Evolutionary conservation across 2,113 vertebrate genomes (phyloP), one percentile per base, ranked within the genome.

Genomic region (Xerus inauris): DNA sequence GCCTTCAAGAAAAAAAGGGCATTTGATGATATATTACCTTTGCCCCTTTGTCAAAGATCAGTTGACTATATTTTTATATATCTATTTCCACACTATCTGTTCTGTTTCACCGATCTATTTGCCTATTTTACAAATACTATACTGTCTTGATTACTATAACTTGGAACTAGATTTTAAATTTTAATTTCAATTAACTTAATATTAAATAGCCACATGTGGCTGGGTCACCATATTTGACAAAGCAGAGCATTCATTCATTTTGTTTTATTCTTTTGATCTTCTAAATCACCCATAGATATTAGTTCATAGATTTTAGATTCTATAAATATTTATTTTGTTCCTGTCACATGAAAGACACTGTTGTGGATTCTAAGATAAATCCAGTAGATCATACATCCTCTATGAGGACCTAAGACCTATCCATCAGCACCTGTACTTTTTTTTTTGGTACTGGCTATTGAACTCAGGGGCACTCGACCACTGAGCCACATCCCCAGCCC

Each of bases 181-280:
- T 71, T 88, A 49, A 67, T 59, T 57, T 80, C 17, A 64, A 32
- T n/a, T 49, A 82, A 87, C 24, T 73, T 80, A 71, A 32, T 38
- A 30, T 77, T 47, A 85, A 77, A 65, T 45, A 47, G 57, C 49
- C 87, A 73, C 20, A 4, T 62, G 16, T n/a, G 32, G 71, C 76
- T 92, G 24, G 47, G 73, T 42, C 59, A 57, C 17, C 49, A 16
- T 62, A 57, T 22, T 67, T 67, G 71, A 90, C 73, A 87, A 26
- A 47, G 24, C 10, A 72, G n/a, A 32, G n/a, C n/a, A n/a, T n/a
- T 26, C 81, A 40, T 72, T 67, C 35, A 79, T 76, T 81, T 81
- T 62, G 22, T 89, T 94, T 87, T 93, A 71, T 45, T 95, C 47
- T 69, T 93, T 87, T 89, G 64, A 76, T 69, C 42, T 65, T 82